phyloP scores from a whole-genome alignment of 1,140 invertebrate genomes.

The Platyura marginata region DNA sequence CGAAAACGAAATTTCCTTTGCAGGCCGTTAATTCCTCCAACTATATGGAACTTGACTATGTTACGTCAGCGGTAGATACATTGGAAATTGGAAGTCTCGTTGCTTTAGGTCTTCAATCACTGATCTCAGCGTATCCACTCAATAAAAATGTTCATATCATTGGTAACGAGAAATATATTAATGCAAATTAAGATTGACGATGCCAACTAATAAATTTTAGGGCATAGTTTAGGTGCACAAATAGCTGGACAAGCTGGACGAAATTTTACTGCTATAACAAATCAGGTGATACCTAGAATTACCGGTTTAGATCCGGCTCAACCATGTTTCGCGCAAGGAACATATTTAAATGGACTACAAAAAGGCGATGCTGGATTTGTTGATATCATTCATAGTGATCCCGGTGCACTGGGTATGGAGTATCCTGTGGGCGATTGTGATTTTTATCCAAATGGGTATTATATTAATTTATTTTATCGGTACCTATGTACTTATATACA shows the following conservation, averaged over 20 bases:
- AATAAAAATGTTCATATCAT: slow-evolving; percentile 20
- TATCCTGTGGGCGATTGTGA: slow-evolving; percentile 49
- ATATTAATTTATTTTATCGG: background rate
- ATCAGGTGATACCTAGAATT: slow-evolving; percentile 26
- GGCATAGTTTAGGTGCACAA: slow-evolving; percentile 23
- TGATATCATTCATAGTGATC: slow-evolving; percentile 58
- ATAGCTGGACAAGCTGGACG: slow-evolving; percentile 31
- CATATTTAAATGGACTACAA: slow-evolving; percentile 29
- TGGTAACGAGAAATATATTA: no score
- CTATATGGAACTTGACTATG: no score
- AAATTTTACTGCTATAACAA: slow-evolving; percentile 18
- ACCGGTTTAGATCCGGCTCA: slow-evolving; percentile 53
- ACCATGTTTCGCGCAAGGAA: slow-evolving; percentile 34
- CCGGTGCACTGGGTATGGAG: slow-evolving; percentile 44
- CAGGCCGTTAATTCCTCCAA: no score
- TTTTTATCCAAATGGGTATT: slow-evolving; percentile 57
- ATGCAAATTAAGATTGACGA: no score
- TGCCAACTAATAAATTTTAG: no score
- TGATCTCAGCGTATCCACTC: slow-evolving; percentile 10
- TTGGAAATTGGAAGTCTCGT: slow-evolving; percentile 16
- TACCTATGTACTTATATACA: background rate
- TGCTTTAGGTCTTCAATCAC: slow-evolving; percentile 10
- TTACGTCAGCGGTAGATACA: slow-evolving; percentile 22
- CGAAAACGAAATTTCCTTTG: no score
- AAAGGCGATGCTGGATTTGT: slow-evolving; percentile 36